Conservation (phyloP, 2,797 vertebrate species). For the Gobio occitaniae region DNA sequence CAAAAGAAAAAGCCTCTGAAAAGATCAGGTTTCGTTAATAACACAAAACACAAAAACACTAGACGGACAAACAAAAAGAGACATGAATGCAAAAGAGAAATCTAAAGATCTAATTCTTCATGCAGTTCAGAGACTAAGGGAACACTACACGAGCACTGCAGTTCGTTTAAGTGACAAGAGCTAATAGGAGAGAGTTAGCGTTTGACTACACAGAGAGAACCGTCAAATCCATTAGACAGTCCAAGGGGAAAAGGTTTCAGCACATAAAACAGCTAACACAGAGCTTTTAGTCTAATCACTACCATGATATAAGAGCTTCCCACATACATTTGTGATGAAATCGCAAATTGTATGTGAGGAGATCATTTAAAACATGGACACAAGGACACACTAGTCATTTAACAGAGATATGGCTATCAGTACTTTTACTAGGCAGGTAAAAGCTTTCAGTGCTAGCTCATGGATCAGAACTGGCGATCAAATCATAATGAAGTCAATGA, state of each 20-base stretch:
- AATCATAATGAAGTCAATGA: too few species aligned
- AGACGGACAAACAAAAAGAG: neutral
- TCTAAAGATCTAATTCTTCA: constrained; percentile 39
- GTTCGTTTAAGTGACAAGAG: constrained; percentile 38
- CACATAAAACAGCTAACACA: constrained; percentile 2
- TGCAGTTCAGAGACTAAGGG: constrained; percentile 26
- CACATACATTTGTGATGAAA: constrained; percentile 2
- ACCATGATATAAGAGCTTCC: constrained; percentile 11
- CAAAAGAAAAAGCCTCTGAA: constrained; percentile 8
- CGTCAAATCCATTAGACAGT: constrained; percentile 42
- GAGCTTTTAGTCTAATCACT: constrained; percentile 7
- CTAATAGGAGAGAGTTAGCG: constrained; percentile 17
- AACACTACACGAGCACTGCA: constrained; percentile 9
- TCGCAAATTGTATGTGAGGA: neutral
- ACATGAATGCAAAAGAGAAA: constrained; percentile 8
- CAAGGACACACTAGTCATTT: constrained; percentile 1
- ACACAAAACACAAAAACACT: constrained; percentile 21
- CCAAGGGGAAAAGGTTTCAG: neutral
- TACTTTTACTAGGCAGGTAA: neutral
- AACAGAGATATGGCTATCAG: neutral
- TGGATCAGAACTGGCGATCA: constrained; percentile 30
- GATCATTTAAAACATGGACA: neutral
- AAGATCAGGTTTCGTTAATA: constrained; percentile 15
- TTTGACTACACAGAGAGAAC: constrained; percentile 24
- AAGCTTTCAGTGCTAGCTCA: neutral